phyloP scores from a whole-genome alignment of 2,797 vertebrate species.

The Harpagifer antarcticus region DNA sequence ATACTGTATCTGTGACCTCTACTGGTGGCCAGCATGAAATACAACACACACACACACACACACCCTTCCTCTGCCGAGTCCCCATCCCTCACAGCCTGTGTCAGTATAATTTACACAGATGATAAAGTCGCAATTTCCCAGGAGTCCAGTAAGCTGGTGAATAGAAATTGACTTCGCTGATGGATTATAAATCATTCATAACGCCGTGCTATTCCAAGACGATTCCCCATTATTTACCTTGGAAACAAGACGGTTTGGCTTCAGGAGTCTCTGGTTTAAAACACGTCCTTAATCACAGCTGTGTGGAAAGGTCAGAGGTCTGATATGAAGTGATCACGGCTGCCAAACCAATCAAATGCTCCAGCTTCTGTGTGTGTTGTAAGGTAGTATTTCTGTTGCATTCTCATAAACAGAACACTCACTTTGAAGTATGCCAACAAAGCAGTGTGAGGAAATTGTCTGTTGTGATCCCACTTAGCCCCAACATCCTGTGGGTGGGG shows the following conservation, averaged over 20 bases:
- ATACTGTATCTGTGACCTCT: conserved; percentile 42
- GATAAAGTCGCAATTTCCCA: conserved; percentile 15
- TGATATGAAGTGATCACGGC: background rate
- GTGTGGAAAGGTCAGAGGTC: background rate
- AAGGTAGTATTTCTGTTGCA: background rate
- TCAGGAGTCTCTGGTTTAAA: background rate
- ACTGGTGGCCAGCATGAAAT: conserved; percentile 34
- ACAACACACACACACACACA: conserved; percentile 7
- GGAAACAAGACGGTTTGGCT: background rate
- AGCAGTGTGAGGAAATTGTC: background rate
- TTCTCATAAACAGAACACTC: background rate
- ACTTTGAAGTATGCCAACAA: background rate
- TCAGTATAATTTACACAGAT: conserved; percentile 22
- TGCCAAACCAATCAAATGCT: background rate
- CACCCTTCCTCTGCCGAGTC: background rate
- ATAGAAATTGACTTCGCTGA: conserved; percentile 23
- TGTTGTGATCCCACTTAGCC: conserved; percentile 21
- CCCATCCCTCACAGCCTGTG: conserved; percentile 2
- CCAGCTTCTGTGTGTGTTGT: background rate
- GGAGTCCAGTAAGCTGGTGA: conserved; percentile 18
- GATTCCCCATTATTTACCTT: conserved; percentile 19
- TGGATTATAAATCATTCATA: conserved; percentile 30
- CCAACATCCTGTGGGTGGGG: background rate
- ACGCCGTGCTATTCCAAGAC: background rate
- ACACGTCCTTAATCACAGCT: background rate